phyloP scores from a whole-genome alignment of 2,888 invertebrate species.

The Agrotis clavis region DNA sequence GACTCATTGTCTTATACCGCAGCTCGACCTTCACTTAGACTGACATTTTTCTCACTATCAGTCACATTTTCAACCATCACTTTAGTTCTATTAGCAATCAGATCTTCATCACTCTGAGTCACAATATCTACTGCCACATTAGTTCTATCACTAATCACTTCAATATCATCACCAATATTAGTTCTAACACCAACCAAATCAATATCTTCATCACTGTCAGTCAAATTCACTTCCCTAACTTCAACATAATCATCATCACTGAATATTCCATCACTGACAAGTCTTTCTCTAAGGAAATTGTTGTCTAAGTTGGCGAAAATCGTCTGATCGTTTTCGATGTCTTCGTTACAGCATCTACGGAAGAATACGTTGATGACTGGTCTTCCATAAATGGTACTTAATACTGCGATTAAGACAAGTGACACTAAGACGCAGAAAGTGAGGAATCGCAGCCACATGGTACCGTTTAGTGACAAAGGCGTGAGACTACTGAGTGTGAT shows the following conservation, averaged over 20 bases:
- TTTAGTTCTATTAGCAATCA: slow-evolving; percentile 19
- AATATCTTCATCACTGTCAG: slow-evolving; percentile 60
- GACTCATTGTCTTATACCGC: not conserved
- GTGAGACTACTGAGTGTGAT: slow-evolving; percentile 57
- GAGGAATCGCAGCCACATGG: slow-evolving; percentile 84
- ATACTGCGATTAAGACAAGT: slow-evolving; percentile 79
- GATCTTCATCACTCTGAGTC: slow-evolving; percentile 62
- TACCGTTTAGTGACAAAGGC: slow-evolving; percentile 53
- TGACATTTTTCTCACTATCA: slow-evolving; percentile 28
- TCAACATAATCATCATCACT: slow-evolving; percentile 67
- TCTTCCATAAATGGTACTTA: slow-evolving; percentile 81
- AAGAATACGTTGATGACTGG: slow-evolving; percentile 82
- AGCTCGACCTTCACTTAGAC: slow-evolving; percentile 31
- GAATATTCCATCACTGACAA: slow-evolving; percentile 74
- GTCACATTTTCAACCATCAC: slow-evolving; percentile 23
- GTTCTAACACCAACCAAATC: slow-evolving; percentile 18
- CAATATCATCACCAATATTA: slow-evolving; percentile 61
- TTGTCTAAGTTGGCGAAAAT: slow-evolving; percentile 82
- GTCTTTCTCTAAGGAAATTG: slow-evolving; percentile 80
- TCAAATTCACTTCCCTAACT: slow-evolving; percentile 62
- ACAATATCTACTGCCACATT: slow-evolving; percentile 6
- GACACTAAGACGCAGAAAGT: slow-evolving; percentile 83
- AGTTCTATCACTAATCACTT: slow-evolving; percentile 14
- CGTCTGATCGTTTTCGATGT: slow-evolving; percentile 84
- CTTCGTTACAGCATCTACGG: slow-evolving; percentile 81